phyloP scores from a whole-genome alignment of 2,888 invertebrate species.

The Polyommatus iphigenia region DNA sequence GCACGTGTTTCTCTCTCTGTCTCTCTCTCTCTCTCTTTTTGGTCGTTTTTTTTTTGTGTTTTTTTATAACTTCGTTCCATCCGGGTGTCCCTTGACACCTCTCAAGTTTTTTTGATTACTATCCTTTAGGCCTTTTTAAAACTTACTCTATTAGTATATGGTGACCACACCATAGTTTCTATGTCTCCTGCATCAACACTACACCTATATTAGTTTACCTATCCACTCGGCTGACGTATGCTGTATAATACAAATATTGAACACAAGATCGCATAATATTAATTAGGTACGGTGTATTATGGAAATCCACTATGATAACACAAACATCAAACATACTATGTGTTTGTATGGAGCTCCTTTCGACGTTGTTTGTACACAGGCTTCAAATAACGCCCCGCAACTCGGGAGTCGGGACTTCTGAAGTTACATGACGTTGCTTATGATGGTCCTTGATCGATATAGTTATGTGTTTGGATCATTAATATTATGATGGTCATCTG shows the following conservation, averaged over 20 bases:
- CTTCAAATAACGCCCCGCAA: neutral
- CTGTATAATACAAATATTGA: constrained; percentile 32
- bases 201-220: constrained; percentile 7
- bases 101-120: no score
- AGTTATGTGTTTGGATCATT: neutral
- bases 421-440: neutral
- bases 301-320: constrained; percentile 32
- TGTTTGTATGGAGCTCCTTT: constrained; percentile 20
- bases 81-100: no score
- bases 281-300: constrained; percentile 33
- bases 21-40: no score
- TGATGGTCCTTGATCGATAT: neutral
- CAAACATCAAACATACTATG: constrained; percentile 25
- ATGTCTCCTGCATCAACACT: neutral
- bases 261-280: constrained; percentile 29
- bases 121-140: no score
- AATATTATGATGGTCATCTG: no score
- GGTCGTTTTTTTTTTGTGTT: no score
- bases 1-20: no score
- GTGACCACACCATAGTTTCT: neutral
- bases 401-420: neutral
- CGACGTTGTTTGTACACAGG: neutral
- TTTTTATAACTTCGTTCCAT: no score
- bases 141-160: no score
- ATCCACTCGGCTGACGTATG: neutral